Evolutionary conservation across 2,888 invertebrate species (phyloP), one percentile per base, ranked within the genome.

Genomic region (Nasonovia ribisnigri): DNA sequence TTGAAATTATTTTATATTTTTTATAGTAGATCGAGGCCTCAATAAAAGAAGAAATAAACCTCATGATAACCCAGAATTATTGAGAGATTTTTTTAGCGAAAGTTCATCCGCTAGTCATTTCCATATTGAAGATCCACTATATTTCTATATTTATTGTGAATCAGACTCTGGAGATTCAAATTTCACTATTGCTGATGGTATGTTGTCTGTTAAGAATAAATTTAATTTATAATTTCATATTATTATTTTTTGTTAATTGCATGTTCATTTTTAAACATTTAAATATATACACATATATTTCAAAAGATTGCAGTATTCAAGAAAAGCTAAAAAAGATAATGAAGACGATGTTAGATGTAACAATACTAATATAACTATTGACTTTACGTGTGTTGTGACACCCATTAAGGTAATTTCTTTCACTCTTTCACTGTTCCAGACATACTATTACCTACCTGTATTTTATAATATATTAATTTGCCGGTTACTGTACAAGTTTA

Each of bases 21-120:
- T 95, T 94, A 77, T 94, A 95, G 95, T 95, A 94, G 97, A 97
- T 95, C 96, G 98, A 95, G 97, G 97, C 95, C 98, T 97, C 20
- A 97, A 97, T 95, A 98, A 98, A 96, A 96, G 98, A 94, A 97
- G 97, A 95, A 98, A 98, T 67, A 98, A 98, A 96, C 98, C 97
- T 94, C 97, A 97, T 87, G 97, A 97, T 95, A 96, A 96, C 86
- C 29, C 42, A 24, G 93, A 93, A 67, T 97, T 97, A 16, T 96
- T 98, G 94, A 96, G 16, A 5, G 51, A 98, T 91, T 98, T 98
- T 94, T 60, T 84, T 42, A 98, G 98, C 67, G 98, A 98, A 96
- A 98, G 98, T 95, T 98, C 98, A 0, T 98, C 99, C 95, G 99
- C 99, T 96, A 99, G 98, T 94, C 99, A 99, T 96, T 99, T 99